Evolutionary conservation across 1,140 invertebrate genomes (phyloP).

Genomic region (Macrobrachium nipponense): DNA sequence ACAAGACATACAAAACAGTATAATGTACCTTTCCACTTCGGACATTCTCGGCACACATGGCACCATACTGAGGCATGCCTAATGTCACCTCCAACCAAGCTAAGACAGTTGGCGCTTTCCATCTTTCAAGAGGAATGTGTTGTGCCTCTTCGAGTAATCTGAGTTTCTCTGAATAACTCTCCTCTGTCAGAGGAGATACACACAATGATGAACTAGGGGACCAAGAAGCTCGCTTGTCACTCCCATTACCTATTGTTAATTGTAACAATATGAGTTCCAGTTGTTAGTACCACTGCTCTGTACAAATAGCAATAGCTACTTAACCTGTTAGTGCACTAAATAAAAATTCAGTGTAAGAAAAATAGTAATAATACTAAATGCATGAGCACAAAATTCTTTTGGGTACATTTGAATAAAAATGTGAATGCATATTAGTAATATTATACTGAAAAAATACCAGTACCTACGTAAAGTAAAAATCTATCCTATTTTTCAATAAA

Average conservation of each 20-base stretch:
- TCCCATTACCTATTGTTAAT: conserved; percentile 43
- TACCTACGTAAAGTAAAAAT: too few relatives aligned
- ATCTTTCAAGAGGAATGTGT: conserved; percentile 88
- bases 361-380: too few relatives aligned
- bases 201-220: conserved; percentile 65
- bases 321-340: background rate
- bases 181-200: conserved; percentile 82
- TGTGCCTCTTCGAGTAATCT: conserved; percentile 85
- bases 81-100: conserved; percentile 93
- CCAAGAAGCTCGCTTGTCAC: conserved; percentile 63
- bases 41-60: conserved; percentile 89
- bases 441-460: too few relatives aligned
- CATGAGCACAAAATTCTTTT: too few relatives aligned
- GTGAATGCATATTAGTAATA: too few relatives aligned
- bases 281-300: conserved; percentile 7
- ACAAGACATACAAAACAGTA: background rate
- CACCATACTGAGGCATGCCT: conserved; percentile 93
- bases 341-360: conserved; percentile 1
- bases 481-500: too few relatives aligned
- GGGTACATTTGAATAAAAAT: too few relatives aligned
- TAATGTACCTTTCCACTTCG: conserved; percentile 88
- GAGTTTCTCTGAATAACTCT: conserved; percentile 86
- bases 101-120: conserved; percentile 91
- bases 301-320: background rate
- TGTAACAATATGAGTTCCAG: conserved; percentile 12